A percentile compares a stretch with the other conserved stretches of the same genome.
These are phyloP conservation scores for Ectropis grisescens DNA, from an alignment of 1,140 invertebrate species.

Conservation along the genomic window DNA sequence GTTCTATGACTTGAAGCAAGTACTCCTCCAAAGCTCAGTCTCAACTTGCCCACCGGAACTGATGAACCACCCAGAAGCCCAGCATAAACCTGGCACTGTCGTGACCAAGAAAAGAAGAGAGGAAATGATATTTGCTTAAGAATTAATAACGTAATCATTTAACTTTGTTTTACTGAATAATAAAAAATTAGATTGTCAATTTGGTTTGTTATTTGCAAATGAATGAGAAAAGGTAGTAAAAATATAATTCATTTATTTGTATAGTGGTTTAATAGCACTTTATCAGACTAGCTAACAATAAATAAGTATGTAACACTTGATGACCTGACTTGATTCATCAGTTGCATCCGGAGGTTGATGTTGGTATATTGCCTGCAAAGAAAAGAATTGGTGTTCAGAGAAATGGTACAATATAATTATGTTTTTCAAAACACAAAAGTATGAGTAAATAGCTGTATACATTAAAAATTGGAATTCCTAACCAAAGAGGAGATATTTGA, in stretches of 20 bases:
- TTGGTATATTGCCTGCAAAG: too few relatives aligned
- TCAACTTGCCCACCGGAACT: slow-evolving; percentile 97
- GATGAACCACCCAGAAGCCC: slow-evolving; percentile 98
- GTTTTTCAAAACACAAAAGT: too few relatives aligned
- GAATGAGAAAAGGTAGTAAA: slow-evolving; percentile 5
- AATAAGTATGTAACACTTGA: slow-evolving; percentile 6
- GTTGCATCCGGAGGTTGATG: too few relatives aligned
- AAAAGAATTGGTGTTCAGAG: too few relatives aligned
- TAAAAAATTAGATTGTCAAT: too few relatives aligned
- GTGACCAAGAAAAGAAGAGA: slow-evolving; percentile 95
- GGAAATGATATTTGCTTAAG: slow-evolving; percentile 93
- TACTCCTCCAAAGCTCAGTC: slow-evolving; percentile 90
- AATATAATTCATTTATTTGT: slow-evolving; percentile 14
- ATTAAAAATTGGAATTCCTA: too few relatives aligned
- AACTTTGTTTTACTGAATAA: too few relatives aligned
- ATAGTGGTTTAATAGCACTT: slow-evolving; percentile 9
- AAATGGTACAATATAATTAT: too few relatives aligned
- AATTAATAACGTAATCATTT: not conserved
- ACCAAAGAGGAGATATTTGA: too few relatives aligned
- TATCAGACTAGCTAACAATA: slow-evolving; percentile 14
- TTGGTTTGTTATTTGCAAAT: too few relatives aligned
- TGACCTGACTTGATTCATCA: too few relatives aligned
- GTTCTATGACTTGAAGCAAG: slow-evolving; percentile 98
- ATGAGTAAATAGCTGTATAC: too few relatives aligned
- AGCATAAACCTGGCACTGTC: slow-evolving; percentile 96